Percentiles rank a stretch among this genome's conserved stretches.
phyloP scores from a whole-genome alignment of 2,888 invertebrate genomes.

The Noctua janthina region DNA sequence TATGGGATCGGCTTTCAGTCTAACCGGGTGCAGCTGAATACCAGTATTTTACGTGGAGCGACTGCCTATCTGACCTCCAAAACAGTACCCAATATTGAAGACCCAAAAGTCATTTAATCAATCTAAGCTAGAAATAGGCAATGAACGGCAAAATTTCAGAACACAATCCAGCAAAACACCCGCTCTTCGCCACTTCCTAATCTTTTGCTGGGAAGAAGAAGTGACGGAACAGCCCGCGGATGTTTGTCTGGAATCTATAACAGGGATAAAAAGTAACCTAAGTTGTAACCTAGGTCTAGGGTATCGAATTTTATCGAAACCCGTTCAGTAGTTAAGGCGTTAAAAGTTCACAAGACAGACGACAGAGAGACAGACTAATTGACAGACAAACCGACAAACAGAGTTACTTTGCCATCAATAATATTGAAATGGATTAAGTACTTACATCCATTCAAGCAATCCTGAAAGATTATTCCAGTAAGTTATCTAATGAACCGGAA shows the following conservation, averaged over 20 bases:
- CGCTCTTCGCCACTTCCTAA: not conserved
- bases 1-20: too few relatives aligned
- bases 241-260: not conserved
- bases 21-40: too few relatives aligned
- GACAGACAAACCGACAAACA: not conserved
- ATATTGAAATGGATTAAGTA: not conserved
- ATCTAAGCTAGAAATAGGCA: not conserved
- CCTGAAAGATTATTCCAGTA: conserved; percentile 30
- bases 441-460: conserved; percentile 14
- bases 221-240: too few relatives aligned
- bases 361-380: not conserved
- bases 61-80: too few relatives aligned
- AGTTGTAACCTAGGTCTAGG: not conserved
- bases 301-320: not conserved
- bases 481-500: conserved; percentile 38
- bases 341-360: not conserved
- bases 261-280: not conserved
- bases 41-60: too few relatives aligned
- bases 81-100: not conserved
- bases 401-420: not conserved
- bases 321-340: not conserved
- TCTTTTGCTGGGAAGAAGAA: not conserved
- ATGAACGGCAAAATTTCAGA: not conserved
- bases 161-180: not conserved
- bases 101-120: not conserved